A percentile compares a stretch with the other conserved stretches of the same genome.
Conservation (phyloP, 2,888 invertebrate genomes). For the Ormyrus rosae region DNA sequence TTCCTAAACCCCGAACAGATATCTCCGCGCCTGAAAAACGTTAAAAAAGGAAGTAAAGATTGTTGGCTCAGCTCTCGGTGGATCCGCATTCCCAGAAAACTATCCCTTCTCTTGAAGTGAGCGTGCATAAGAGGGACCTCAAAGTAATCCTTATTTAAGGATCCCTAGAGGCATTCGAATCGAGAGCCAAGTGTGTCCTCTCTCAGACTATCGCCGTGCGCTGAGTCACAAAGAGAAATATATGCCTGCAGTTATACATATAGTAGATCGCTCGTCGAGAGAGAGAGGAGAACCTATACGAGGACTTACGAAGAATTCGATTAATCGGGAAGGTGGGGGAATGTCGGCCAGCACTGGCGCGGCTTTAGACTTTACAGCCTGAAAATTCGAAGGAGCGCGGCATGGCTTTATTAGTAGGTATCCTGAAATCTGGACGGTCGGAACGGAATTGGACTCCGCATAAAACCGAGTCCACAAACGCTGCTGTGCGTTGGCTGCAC, state of each 20-base stretch:
- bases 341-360: slow-evolving; percentile 14
- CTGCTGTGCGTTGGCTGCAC: too few relatives aligned
- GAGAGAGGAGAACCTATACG: neutral
- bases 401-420: neutral
- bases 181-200: neutral
- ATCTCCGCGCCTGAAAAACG: too few relatives aligned
- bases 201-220: neutral
- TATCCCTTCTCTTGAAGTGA: too few relatives aligned
- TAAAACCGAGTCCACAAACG: neutral
- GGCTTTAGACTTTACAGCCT: neutral
- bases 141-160: neutral
- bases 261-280: neutral
- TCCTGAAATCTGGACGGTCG: neutral
- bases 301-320: slow-evolving; percentile 36
- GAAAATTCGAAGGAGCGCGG: slow-evolving; percentile 31
- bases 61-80: too few relatives aligned
- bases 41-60: too few relatives aligned
- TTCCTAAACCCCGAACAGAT: too few relatives aligned
- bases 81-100: too few relatives aligned
- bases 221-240: slow-evolving; percentile 17
- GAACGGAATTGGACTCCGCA: neutral
- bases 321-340: slow-evolving; percentile 34
- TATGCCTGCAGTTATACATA: neutral
- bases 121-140: neutral
- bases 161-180: neutral